phyloP scores from a whole-genome alignment of 2,113 vertebrate genomes.

The Aspidoscelis tigris region DNA sequence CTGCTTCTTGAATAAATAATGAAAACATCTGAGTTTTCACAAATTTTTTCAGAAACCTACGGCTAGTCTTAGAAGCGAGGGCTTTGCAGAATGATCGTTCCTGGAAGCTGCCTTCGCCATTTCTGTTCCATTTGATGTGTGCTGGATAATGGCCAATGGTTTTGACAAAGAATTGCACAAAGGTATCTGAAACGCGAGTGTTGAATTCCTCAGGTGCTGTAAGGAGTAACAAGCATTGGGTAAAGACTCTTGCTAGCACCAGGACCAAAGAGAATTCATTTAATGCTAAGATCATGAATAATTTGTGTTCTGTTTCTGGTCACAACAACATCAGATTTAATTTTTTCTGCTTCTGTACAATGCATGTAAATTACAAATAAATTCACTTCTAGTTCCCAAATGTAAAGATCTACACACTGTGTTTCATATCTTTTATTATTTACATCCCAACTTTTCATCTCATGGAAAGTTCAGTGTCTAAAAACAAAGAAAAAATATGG shows the following conservation, averaged over 20 bases:
- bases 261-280: too few species aligned
- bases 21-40: slow-evolving; percentile 95
- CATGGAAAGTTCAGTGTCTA: too few species aligned
- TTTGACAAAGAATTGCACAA: slow-evolving; percentile 90
- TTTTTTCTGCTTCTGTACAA: too few species aligned
- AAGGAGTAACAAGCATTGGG: slow-evolving; percentile 4
- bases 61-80: slow-evolving; percentile 79
- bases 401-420: too few species aligned
- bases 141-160: slow-evolving; percentile 85
- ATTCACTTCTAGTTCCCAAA: too few species aligned
- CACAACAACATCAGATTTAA: too few species aligned
- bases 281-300: too few species aligned
- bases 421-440: too few species aligned
- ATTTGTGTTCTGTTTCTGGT: too few species aligned
- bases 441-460: too few species aligned
- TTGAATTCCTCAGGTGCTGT: slow-evolving; percentile 88
- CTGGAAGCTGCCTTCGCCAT: slow-evolving; percentile 76
- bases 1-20: slow-evolving; percentile 91
- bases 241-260: neutral
- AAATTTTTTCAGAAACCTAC: slow-evolving; percentile 89
- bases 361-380: too few species aligned
- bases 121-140: slow-evolving; percentile 73
- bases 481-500: too few species aligned
- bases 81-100: slow-evolving; percentile 88
- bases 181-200: slow-evolving; percentile 84